Conservation (phyloP, 2,888 invertebrate genomes). For the Geotrupes spiniger region DNA sequence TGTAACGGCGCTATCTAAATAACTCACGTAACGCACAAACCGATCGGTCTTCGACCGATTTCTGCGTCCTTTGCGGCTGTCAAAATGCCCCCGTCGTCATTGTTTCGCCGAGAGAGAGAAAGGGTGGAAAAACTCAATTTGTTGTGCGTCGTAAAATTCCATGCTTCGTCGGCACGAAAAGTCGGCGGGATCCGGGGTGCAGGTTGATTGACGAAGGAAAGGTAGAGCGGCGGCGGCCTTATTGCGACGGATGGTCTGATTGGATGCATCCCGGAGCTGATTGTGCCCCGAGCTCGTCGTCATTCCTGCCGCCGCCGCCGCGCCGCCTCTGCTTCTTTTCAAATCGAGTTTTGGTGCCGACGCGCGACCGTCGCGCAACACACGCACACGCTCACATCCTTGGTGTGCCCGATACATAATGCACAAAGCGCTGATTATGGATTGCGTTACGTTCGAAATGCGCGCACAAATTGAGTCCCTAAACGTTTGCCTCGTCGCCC, state of each 20-base stretch:
- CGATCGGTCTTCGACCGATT: too few relatives aligned
- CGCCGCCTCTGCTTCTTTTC: constrained; percentile 22
- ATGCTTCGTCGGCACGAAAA: constrained; percentile 6
- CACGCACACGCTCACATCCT: neutral
- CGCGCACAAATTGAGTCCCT: constrained; percentile 20
- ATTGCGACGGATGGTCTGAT: constrained; percentile 31
- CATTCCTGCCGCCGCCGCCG: constrained; percentile 22
- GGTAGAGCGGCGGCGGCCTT: constrained; percentile 27
- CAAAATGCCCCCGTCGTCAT: too few relatives aligned
- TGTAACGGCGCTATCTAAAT: too few relatives aligned
- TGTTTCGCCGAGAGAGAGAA: constrained; percentile 1
- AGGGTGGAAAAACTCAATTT: constrained; percentile 30
- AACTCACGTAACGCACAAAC: too few relatives aligned
- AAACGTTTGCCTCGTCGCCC: constrained; percentile 13
- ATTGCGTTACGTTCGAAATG: constrained; percentile 20
- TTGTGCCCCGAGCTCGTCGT: constrained; percentile 33
- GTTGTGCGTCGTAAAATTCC: constrained; percentile 30
- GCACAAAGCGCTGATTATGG: constrained; percentile 30
- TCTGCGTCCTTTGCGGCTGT: too few relatives aligned
- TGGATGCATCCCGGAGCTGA: constrained; percentile 37
- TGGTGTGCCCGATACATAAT: constrained; percentile 25
- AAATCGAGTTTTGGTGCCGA: constrained; percentile 30
- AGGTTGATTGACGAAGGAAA: constrained; percentile 30
- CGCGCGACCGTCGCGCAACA: constrained; percentile 16
- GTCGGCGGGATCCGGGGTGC: constrained; percentile 7